phyloP scores from a whole-genome alignment of 2,888 invertebrate genomes.

The Eupeodes luniger region DNA sequence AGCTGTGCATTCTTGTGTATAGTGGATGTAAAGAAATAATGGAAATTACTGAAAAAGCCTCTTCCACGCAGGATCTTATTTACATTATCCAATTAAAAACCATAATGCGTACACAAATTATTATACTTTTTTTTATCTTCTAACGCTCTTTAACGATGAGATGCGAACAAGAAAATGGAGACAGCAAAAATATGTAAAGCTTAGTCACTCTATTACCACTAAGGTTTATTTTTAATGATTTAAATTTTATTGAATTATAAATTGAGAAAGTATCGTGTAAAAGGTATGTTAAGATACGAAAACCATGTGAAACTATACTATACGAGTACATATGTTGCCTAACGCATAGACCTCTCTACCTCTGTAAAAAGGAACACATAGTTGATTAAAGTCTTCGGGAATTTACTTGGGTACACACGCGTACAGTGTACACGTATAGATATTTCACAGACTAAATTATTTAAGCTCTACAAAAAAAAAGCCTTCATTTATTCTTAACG shows the following conservation, averaged over 20 bases:
- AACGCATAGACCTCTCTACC: no score
- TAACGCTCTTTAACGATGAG: neutral
- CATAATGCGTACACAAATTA: neutral
- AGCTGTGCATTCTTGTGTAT: no score
- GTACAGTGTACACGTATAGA: conserved; percentile 33
- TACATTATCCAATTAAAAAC: conserved; percentile 12
- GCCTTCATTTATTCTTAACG: conserved; percentile 39
- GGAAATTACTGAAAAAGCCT: neutral
- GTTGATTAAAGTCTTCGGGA: conserved; percentile 50
- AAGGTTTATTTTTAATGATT: conserved; percentile 22
- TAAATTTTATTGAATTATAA: conserved; percentile 34
- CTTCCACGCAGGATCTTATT: neutral
- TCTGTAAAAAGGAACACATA: neutral
- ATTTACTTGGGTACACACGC: conserved; percentile 42
- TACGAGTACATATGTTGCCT: neutral
- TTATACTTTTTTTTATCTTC: neutral
- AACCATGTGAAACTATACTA: neutral
- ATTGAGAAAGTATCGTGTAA: neutral
- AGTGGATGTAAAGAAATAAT: neutral
- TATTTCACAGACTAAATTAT: conserved; percentile 65
- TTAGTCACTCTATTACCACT: conserved; percentile 1
- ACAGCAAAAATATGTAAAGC: neutral
- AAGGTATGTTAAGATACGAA: neutral
- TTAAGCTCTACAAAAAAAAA: conserved; percentile 44
- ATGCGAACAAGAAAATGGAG: neutral